Base-by-base conservation (phyloP, 2,113 vertebrate species). In the Notiomystis cincta region DNA sequence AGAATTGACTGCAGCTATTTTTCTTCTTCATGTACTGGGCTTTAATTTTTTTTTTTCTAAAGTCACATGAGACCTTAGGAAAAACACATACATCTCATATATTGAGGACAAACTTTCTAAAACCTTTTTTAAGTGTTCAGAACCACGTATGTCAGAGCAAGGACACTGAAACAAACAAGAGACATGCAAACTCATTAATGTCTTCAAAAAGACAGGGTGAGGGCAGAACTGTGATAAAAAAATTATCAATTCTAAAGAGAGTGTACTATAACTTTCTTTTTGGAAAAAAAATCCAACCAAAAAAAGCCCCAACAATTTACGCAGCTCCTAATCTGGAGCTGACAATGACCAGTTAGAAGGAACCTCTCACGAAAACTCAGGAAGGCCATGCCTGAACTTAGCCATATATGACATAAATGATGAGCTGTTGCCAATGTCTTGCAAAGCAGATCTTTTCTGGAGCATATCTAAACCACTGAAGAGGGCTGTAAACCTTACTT, bases 401-500 rank as follows among this genome's bases (percentile, higher is more conserved):
- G 28, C 23, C 47, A 38, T 8, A 6, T 24, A 31, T 6, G 5
- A 61, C 30, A 50, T 21, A 58, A 88, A 67, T 2, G 1, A 48
- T 10, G 15, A 86, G 31, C n/a, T n/a, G n/a, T n/a, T n/a, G n/a
- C n/a, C n/a, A n/a, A n/a, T n/a, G n/a, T n/a, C n/a, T n/a, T n/a
- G n/a, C n/a, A n/a, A n/a, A n/a, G n/a, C 27, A 56, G 51, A 50
- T n/a, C 38, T 90, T 15, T 60, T 80, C 50, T n/a, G 30, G 50
- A 62, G 20, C 7, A 14, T 5, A 57, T 27, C 37, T 53, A 75
- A 91, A 56, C 21, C 16, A 76, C 1, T 65, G 42, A 64, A 57
- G 1, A 2, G 8, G 42, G 73, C 3, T 56, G 72, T 44, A 38
- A 70, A 33, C 67, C 97, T 98, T 98, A 99, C 99, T 99, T 99